Conservation (phyloP, 2,113 vertebrate genomes). For the Sula dactylatra region DNA sequence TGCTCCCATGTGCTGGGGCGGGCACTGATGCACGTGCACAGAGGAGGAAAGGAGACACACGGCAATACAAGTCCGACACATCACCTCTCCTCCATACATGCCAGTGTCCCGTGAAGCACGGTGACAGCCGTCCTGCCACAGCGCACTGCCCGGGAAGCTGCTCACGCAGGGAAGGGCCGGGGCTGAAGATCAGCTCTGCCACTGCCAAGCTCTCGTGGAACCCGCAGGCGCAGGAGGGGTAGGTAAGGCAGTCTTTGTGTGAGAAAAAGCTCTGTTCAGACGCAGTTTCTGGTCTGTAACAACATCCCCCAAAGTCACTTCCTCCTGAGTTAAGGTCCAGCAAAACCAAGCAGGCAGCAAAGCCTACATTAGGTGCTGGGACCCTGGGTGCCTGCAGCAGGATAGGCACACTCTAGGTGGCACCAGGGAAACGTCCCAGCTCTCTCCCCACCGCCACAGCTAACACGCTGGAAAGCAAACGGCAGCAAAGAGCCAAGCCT, state of each 20-base stretch:
- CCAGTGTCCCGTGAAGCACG: background rate
- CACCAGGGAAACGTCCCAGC: background rate
- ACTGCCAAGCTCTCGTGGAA: rapidly evolving
- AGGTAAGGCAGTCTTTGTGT: background rate
- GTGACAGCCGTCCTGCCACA: background rate
- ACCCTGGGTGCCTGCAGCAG: background rate
- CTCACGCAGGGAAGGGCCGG: rapidly evolving
- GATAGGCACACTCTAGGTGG: rapidly evolving
- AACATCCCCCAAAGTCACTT: background rate
- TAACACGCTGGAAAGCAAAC: background rate
- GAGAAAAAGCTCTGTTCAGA: background rate
- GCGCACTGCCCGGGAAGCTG: background rate
- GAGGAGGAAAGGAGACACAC: rapidly evolving
- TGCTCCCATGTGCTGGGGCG: rapidly evolving
- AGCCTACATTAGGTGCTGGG: rapidly evolving
- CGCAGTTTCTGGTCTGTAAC: rapidly evolving
- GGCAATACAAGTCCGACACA: background rate
- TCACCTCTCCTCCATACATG: rapidly evolving
- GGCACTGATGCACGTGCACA: rapidly evolving
- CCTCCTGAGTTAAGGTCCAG: background rate
- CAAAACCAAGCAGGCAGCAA: background rate
- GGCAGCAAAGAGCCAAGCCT: background rate
- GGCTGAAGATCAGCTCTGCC: background rate
- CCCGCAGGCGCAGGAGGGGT: background rate
- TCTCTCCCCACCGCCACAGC: rapidly evolving